Evolutionary conservation across 2,888 invertebrate species (phyloP), one percentile per base, ranked within the genome.

Genomic region (Catocala sponsa): DNA sequence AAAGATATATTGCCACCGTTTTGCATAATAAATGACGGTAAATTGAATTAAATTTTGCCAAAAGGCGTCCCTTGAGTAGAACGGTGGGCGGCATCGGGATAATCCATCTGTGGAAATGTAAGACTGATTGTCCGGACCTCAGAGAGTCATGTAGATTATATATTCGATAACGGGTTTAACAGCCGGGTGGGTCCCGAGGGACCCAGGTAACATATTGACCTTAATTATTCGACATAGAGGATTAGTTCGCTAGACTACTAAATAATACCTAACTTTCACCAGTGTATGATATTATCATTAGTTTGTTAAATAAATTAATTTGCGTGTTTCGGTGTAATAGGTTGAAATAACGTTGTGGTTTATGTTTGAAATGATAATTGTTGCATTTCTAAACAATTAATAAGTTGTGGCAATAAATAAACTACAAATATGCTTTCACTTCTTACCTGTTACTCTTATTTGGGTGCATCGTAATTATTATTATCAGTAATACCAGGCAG

Each of bases 21-120:
- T 61, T 65, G 43, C 55, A 65, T 65, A 65, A 57, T 60, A 64
- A 77, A 65, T 43, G 25, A 55, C 46, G 60, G 51, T 51, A 47
- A 67, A 72, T 74, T 79, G 66, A 79, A 76, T 78, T 68, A 65
- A 76, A 80, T 68, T 72, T 54, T 54, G 65, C 57, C 57, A 68
- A 70, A 71, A 70, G 65, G 59, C 49, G 63, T 52, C 70, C 59
- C 65, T 47, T 55, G 55, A 48, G 70, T 38, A 10, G 25, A 1
- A 33, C 2, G 9, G 13, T n/a, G 51, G 47, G 12, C 35, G 13
- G 10, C 35, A 38, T 55, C 44, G 59, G 56, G 64, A 58, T 70
- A 64, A 76, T 63, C 53, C 13, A 42, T 49, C 53, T 58, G 62
- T 55, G 50, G 68, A 66, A 79, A 74, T 76, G 70, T 70, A 72